These are phyloP conservation scores for Chloropsis hardwickii DNA, from an alignment of 2,113 vertebrate genomes.

Conservation along the genomic window DNA sequence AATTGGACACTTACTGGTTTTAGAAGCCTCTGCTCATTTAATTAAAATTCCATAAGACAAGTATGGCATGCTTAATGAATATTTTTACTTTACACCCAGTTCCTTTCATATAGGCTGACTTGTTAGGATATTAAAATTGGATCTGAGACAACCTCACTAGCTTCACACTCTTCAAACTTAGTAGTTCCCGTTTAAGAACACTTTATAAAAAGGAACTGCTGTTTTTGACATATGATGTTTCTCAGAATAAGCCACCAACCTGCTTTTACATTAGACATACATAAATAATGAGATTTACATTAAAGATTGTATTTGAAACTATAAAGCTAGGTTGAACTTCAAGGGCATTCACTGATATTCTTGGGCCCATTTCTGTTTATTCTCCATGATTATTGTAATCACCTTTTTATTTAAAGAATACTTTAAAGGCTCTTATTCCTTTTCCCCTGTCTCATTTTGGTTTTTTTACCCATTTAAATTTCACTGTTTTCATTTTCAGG, in stretches of 20 bases:
- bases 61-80: not conserved
- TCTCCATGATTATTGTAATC: not conserved
- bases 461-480: not conserved
- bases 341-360: not conserved
- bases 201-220: not conserved
- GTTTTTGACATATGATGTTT: not conserved
- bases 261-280: not conserved
- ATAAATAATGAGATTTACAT: not conserved
- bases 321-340: not conserved
- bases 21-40: not conserved
- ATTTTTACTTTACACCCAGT: not conserved
- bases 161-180: not conserved
- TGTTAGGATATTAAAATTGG: not conserved
- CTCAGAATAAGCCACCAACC: not conserved
- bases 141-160: not conserved
- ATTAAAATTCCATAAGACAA: not conserved
- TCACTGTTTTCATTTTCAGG: not conserved
- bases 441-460: fast-evolving
- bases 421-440: not conserved
- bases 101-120: not conserved
- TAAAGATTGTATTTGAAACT: not conserved
- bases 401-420: not conserved
- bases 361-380: not conserved
- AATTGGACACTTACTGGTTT: not conserved
- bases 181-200: not conserved